Percentiles rank a stretch among this genome's conserved stretches.
These are phyloP conservation scores for Thyatira batis DNA, from an alignment of 2,888 invertebrate species.

Conservation along the genomic window DNA sequence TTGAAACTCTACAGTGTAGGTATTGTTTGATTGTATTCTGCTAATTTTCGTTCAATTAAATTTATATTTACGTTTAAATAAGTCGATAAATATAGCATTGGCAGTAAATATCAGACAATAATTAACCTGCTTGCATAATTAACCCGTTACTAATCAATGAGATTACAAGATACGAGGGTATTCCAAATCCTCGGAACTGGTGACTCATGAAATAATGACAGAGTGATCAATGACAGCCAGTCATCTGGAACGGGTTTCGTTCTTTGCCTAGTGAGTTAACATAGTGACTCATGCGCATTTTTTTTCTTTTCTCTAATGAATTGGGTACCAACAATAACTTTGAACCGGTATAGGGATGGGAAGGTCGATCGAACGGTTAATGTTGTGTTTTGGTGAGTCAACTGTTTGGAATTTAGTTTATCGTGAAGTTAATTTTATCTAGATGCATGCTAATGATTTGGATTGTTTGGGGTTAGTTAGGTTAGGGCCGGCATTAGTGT, in stretches of 20 bases:
- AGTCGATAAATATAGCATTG: not conserved
- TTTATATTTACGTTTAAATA: too few species aligned
- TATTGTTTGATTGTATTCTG: too few species aligned
- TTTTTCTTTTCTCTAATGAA: not conserved
- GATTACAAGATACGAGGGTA: not conserved
- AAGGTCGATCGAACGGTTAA: conserved; percentile 13
- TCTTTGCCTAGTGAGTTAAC: not conserved
- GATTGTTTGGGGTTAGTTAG: not conserved
- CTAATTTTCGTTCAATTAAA: too few species aligned
- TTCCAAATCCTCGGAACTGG: not conserved
- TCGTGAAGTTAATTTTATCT: not conserved
- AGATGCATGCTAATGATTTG: not conserved
- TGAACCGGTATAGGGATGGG: conserved; percentile 10
- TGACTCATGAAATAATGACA: not conserved
- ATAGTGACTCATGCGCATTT: not conserved
- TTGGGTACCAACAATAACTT: not conserved
- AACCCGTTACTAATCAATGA: not conserved
- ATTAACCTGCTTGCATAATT: not conserved
- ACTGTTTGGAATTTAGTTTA: conserved; percentile 23
- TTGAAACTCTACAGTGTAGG: too few species aligned
- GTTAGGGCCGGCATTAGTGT: too few species aligned
- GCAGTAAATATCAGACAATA: not conserved
- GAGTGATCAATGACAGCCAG: not conserved
- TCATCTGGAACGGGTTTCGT: not conserved
- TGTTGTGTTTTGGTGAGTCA: conserved; percentile 23